Evolutionary conservation across 2,113 vertebrate species (phyloP).

Genomic region (Furnarius figulus): DNA sequence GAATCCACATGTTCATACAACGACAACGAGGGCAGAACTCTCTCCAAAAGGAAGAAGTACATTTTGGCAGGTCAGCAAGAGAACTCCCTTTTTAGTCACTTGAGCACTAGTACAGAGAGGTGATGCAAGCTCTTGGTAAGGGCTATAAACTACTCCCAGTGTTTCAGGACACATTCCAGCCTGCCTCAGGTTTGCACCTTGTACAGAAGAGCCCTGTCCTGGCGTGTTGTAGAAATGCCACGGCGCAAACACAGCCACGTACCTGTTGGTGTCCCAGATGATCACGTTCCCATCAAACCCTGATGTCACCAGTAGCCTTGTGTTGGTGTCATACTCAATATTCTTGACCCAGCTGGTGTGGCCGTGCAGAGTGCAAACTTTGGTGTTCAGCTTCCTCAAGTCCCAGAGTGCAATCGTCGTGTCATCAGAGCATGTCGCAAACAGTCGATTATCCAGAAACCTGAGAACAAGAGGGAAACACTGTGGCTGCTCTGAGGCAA

Average conservation of each 20-base stretch:
- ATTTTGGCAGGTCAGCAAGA: background rate
- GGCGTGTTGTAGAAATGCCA: accelerated
- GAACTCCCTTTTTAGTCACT: background rate
- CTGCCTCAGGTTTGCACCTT: background rate
- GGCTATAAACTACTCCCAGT: background rate
- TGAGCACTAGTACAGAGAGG: background rate
- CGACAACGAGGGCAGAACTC: background rate
- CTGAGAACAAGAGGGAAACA: conserved; percentile 58
- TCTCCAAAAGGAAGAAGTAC: background rate
- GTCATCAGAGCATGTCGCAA: conserved; percentile 97
- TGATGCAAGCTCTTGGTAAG: background rate
- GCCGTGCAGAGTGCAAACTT: conserved; percentile 95
- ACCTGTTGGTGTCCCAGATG: conserved; percentile 99
- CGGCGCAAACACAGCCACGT: accelerated
- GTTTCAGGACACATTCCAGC: background rate
- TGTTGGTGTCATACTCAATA: conserved; percentile 98
- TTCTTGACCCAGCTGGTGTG: conserved; percentile 99
- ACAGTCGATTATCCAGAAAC: conserved; percentile 97
- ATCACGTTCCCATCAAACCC: conserved; percentile 99
- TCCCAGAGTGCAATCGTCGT: conserved; percentile 98
- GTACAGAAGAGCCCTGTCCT: background rate
- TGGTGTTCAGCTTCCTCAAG: conserved; percentile 90
- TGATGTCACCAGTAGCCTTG: conserved; percentile 93
- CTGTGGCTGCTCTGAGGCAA: background rate
- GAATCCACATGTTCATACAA: background rate